Evolutionary conservation across 2,113 vertebrate genomes (phyloP), one percentile per base, ranked within the genome.

Genomic region (Copsychus sechellarum): DNA sequence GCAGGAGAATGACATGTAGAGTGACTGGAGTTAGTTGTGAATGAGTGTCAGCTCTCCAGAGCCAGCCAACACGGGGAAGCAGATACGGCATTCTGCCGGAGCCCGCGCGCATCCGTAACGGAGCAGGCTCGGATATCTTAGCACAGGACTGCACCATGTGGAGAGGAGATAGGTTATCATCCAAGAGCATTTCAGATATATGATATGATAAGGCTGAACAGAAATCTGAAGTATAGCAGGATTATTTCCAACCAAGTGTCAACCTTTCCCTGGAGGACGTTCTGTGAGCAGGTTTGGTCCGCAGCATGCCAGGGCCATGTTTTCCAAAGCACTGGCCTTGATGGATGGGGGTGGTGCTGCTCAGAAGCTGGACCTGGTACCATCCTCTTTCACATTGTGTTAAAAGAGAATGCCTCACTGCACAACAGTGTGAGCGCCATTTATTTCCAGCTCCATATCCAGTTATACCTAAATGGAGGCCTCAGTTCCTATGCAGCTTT

Each of bases 161-260:
- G 56, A 3, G 13, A 80, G 79, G 54, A 83, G 96, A 90, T 73
- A 77, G 58, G 86, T 90, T 70, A 92, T 85, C 94, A 88, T 81
- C 86, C 1, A 2, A 51, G 71, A 93, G 88, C 85, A n/a, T 88
- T 90, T 84, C 88, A 90, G 90, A 93, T 80, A 88, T 2, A 28
- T 33, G 50, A 94, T 43, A 67, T 7, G 70, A 66, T 70, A 87
- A 73, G 67, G 85, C 47, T 51, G 87, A 83, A 12, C 24, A 93
- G 85, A 93, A 96, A 96, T 93, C 92, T 90, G 72, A 93, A 90
- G 40, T 66, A 25, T 4, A 83, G 90, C 25, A 67, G 69, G 79
- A 81, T 86, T 77, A 92, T 74, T 92, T 86, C 77, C 69, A 87
- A 14, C 18, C 3, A 40, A 83, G 85, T 14, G 60, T 67, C 81